phyloP scores from a whole-genome alignment of 2,888 invertebrate species.

The Agrochola circellaris region DNA sequence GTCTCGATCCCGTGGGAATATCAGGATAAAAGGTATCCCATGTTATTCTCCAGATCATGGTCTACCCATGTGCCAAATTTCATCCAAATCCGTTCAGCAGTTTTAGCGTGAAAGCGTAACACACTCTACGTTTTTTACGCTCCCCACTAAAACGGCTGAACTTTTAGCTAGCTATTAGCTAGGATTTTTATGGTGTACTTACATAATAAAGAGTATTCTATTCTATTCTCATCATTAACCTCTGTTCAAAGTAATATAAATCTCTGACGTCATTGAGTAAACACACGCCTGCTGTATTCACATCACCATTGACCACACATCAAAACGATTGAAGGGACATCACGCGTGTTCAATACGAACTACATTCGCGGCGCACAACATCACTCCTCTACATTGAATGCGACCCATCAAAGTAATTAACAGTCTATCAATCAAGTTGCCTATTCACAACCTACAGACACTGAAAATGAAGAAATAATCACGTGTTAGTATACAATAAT shows the following conservation, averaged over 20 bases:
- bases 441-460: conserved; percentile 23
- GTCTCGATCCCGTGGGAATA: too few relatives aligned
- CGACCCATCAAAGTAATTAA: conserved; percentile 44
- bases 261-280: neutral
- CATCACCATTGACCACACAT: neutral
- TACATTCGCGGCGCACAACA: neutral
- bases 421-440: conserved; percentile 34
- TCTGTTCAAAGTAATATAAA: neutral
- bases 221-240: too few relatives aligned
- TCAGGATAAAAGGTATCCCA: too few relatives aligned
- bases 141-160: too few relatives aligned
- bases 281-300: neutral
- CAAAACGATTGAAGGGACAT: conserved; percentile 17
- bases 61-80: too few relatives aligned
- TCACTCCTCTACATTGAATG: neutral
- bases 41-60: too few relatives aligned
- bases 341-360: neutral
- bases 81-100: too few relatives aligned
- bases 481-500: neutral
- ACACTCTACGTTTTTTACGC: too few relatives aligned
- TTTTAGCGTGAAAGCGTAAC: too few relatives aligned
- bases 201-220: too few relatives aligned
- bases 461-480: conserved; percentile 27
- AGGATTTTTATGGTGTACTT: too few relatives aligned
- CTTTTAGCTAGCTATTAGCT: too few relatives aligned